phyloP scores from a whole-genome alignment of 2,797 vertebrate genomes.

The Mus spretus region DNA sequence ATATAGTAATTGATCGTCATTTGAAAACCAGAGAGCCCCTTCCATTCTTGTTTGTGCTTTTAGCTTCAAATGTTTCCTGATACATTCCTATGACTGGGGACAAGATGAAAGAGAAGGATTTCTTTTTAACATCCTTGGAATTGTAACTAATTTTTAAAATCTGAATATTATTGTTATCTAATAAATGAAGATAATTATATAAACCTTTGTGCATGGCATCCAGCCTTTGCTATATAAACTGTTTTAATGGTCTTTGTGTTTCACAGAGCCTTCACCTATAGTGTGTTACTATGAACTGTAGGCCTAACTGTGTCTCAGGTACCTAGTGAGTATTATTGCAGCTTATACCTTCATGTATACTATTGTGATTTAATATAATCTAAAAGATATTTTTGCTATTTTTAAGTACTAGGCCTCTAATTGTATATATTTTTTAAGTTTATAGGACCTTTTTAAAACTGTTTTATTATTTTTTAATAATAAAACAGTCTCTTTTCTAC shows the following conservation, averaged over 20 bases:
- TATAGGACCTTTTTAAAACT: not conserved
- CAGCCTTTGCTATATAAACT: not conserved
- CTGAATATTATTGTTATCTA: not conserved
- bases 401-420: not conserved
- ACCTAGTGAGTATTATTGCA: not conserved
- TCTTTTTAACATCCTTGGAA: not conserved
- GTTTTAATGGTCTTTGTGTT: not conserved
- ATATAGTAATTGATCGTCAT: not conserved
- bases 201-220: not conserved
- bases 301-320: not conserved
- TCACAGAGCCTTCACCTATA: not conserved
- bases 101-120: not conserved
- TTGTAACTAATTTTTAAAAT: not conserved
- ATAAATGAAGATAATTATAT: not conserved
- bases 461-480: not conserved
- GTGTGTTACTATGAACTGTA: not conserved
- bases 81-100: not conserved
- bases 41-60: conserved; percentile 9
- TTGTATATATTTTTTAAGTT: not conserved
- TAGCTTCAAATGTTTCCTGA: not conserved
- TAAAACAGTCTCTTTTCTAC: not conserved
- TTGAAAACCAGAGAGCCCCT: not conserved
- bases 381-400: not conserved
- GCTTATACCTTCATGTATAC: not conserved
- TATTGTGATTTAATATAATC: not conserved